Conservation (phyloP, 2,888 invertebrate genomes). For the Argyresthia goedartella region DNA sequence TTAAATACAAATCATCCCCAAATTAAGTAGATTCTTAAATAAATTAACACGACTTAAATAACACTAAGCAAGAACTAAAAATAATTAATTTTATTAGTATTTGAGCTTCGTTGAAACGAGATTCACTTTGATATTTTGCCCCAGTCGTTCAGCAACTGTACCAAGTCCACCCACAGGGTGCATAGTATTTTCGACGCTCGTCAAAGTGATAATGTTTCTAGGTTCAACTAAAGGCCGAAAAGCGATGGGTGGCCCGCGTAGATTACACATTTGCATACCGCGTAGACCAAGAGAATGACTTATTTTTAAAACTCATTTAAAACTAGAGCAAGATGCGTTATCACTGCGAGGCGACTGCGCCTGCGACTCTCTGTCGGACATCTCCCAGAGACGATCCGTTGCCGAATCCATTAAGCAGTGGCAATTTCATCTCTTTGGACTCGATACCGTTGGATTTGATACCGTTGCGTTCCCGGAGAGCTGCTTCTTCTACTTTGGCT, state of each 20-base stretch:
- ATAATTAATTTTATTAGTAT: background rate
- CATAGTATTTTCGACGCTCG: background rate
- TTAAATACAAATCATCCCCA: background rate
- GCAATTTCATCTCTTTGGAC: constrained; percentile 43
- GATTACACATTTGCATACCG: too few species aligned
- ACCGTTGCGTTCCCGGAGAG: constrained; percentile 16
- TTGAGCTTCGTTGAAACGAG: background rate
- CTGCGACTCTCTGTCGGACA: constrained; percentile 57
- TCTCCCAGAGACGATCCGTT: constrained; percentile 49
- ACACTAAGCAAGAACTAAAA: background rate
- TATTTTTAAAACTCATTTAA: too few species aligned
- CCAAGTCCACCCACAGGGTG: background rate
- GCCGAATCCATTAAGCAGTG: constrained; percentile 54
- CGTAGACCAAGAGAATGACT: too few species aligned
- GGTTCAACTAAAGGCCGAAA: too few species aligned
- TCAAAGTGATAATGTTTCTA: too few species aligned
- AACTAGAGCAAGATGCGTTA: background rate
- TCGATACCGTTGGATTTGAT: too few species aligned
- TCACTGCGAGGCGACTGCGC: constrained; percentile 61
- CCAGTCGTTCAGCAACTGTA: background rate
- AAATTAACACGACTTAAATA: constrained; percentile 4
- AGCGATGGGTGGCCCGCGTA: too few species aligned
- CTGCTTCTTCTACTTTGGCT: constrained; percentile 23
- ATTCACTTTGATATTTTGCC: background rate
- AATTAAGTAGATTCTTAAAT: background rate